These are phyloP conservation scores for Napeogenes sylphis DNA, from an alignment of 2,888 invertebrate genomes.

Conservation along the genomic window DNA sequence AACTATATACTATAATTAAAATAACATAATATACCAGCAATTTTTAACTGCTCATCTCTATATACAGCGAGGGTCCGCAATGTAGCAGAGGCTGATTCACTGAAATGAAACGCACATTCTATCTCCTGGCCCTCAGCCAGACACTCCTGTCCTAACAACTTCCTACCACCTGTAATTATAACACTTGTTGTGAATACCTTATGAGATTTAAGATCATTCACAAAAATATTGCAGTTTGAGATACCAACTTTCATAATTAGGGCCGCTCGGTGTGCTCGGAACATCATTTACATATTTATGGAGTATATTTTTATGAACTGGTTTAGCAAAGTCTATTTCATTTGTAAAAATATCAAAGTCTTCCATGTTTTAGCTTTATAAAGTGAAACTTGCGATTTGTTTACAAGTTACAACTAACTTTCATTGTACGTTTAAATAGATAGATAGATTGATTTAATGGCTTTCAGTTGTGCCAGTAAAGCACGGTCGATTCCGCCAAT, in stretches of 20 bases:
- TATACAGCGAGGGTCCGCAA: constrained; percentile 65
- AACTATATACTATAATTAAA: not conserved
- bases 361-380: constrained; percentile 49
- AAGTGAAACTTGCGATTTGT: not conserved
- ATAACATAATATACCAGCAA: constrained; percentile 39
- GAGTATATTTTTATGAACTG: constrained; percentile 55
- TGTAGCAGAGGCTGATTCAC: constrained; percentile 64
- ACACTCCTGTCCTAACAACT: constrained; percentile 61
- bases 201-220: not conserved
- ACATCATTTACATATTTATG: constrained; percentile 57
- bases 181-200: constrained; percentile 10
- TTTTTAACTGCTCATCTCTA: constrained; percentile 61
- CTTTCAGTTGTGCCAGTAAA: too few relatives aligned
- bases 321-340: constrained; percentile 61
- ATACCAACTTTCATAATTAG: constrained; percentile 68
- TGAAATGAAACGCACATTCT: constrained; percentile 63
- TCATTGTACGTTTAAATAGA: not conserved
- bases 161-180: constrained; percentile 54
- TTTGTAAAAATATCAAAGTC: constrained; percentile 70
- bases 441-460: too few relatives aligned
- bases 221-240: not conserved
- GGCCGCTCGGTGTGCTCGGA: constrained; percentile 59
- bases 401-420: not conserved
- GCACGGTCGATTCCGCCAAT: too few relatives aligned
- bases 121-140: constrained; percentile 49